Conservation (phyloP, 2,797 vertebrate species). For the Bothrops alternatus region DNA sequence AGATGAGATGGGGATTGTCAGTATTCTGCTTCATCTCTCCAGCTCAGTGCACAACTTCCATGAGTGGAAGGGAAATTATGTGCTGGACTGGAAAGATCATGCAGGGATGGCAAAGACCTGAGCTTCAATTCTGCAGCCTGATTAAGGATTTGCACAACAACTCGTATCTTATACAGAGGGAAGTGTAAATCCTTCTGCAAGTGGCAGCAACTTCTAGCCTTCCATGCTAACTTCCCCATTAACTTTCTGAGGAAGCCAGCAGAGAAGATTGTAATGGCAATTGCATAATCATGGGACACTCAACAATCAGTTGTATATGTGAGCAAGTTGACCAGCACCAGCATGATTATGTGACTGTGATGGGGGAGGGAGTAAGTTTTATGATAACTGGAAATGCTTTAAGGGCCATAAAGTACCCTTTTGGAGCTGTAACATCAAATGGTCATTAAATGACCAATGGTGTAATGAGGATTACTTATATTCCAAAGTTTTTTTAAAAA, state of each 20-base stretch:
- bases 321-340: not conserved
- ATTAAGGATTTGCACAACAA: not conserved
- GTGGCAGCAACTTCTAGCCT: not conserved
- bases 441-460: not conserved
- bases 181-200: not conserved
- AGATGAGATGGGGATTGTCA: not conserved
- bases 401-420: not conserved
- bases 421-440: not conserved
- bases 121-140: not conserved
- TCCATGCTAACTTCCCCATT: not conserved
- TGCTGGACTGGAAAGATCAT: not conserved
- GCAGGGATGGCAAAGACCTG: not conserved
- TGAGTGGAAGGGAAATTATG: not conserved
- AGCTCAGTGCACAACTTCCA: not conserved
- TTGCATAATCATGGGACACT: not conserved
- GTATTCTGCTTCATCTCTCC: not conserved
- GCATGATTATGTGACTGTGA: not conserved
- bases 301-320: not conserved
- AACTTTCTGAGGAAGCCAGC: not conserved
- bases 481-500: not conserved
- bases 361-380: not conserved
- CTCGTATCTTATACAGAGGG: not conserved
- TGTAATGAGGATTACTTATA: not conserved
- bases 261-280: not conserved
- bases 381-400: not conserved